Conservation (phyloP, 2,113 vertebrate genomes). For the Notarius lentiginosus region DNA sequence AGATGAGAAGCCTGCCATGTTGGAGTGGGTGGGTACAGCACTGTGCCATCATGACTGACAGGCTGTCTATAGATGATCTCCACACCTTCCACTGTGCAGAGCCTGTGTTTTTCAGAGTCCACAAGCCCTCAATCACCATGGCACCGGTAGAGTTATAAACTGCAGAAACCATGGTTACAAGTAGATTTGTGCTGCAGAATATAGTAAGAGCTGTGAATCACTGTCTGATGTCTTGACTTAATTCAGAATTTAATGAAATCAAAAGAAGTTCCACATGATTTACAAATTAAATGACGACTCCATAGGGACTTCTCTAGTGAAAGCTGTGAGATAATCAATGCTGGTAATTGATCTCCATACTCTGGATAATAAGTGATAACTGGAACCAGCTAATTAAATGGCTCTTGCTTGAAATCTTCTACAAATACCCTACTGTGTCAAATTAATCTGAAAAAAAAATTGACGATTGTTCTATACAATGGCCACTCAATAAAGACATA, state of each 20-base stretch:
- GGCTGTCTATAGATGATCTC: conserved; percentile 45
- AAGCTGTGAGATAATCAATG: conserved; percentile 1
- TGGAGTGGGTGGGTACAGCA: conserved; percentile 3
- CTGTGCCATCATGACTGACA: conserved; percentile 39
- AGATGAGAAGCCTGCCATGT: conserved; percentile 7
- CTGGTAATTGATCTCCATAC: neutral
- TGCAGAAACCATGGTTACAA: conserved; percentile 52
- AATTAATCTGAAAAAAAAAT: neutral
- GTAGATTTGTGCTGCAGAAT: conserved; percentile 13
- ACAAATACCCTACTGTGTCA: neutral
- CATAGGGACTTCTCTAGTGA: conserved; percentile 19
- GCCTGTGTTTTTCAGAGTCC: conserved; percentile 18
- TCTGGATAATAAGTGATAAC: neutral
- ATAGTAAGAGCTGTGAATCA: conserved; percentile 16
- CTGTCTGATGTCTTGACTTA: neutral
- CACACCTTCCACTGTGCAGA: conserved; percentile 44
- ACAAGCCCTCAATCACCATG: conserved; percentile 47
- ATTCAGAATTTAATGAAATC: conserved; percentile 27
- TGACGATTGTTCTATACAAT: neutral
- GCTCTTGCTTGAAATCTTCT: neutral
- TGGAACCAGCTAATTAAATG: neutral
- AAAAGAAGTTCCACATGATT: conserved; percentile 33
- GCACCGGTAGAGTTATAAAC: conserved; percentile 33
- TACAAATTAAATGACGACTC: conserved; percentile 24
- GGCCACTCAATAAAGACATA: neutral